Conservation (phyloP, 2,888 invertebrate species). For the Stegophylla sp. region DNA sequence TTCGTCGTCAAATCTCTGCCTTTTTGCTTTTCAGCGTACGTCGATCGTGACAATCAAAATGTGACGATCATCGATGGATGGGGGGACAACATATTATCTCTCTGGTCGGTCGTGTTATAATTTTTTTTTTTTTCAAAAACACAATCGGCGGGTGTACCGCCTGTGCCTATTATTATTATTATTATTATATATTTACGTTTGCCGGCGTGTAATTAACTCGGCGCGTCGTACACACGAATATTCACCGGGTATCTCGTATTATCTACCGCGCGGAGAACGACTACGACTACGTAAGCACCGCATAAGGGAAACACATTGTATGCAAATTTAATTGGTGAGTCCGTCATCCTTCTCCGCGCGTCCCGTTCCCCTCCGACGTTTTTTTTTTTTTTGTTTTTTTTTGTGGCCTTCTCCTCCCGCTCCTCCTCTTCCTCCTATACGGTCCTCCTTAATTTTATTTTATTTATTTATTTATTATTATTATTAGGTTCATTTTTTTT, state of each 20-base stretch:
- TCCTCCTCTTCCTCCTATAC: not conserved
- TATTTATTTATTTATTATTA: no score
- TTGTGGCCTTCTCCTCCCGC: slow-evolving; percentile 4
- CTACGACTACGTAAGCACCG: no score
- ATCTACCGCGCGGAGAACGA: slow-evolving; percentile 6
- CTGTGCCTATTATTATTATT: not conserved
- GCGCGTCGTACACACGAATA: slow-evolving; percentile 20
- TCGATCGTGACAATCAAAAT: no score
- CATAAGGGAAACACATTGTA: slow-evolving; percentile 50
- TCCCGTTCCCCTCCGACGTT: not conserved
- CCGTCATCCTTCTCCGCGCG: slow-evolving; percentile 4
- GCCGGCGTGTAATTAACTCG: slow-evolving; percentile 53
- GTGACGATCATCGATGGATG: not conserved
- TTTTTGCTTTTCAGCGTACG: not conserved
- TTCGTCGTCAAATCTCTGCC: slow-evolving; percentile 5
- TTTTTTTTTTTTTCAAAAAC: slow-evolving; percentile 31
- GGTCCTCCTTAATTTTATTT: no score
- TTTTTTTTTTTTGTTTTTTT: not conserved
- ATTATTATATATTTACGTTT: not conserved
- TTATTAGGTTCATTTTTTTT: not conserved
- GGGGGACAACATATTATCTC: not conserved
- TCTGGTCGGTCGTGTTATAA: not conserved
- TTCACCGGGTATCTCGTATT: slow-evolving; percentile 11
- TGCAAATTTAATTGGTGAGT: slow-evolving; percentile 55
- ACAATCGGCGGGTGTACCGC: slow-evolving; percentile 19